A percentile compares a stretch with the other conserved stretches of the same genome.
phyloP scores from a whole-genome alignment of 2,797 vertebrate genomes.

The Yasuhikotakia modesta region DNA sequence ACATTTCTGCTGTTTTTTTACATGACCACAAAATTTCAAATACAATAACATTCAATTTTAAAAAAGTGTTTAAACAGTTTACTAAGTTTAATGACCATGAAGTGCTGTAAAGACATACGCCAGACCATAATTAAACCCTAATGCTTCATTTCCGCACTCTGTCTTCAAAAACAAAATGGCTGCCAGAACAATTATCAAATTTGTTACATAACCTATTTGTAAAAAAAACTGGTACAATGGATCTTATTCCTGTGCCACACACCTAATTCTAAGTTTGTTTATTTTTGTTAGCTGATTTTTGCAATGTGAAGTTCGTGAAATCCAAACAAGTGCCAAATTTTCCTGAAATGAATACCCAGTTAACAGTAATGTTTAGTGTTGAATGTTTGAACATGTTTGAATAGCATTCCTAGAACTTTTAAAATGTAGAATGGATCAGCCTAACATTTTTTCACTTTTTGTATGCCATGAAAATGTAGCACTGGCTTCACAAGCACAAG shows the following conservation, averaged over 20 bases:
- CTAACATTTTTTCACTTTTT: slow-evolving; percentile 26
- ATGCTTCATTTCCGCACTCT: slow-evolving; percentile 40
- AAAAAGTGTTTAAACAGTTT: slow-evolving; percentile 47
- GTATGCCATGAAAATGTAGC: background rate
- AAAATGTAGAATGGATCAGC: slow-evolving; percentile 20
- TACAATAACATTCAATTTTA: no score
- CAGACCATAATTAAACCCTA: slow-evolving; percentile 46
- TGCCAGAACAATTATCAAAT: slow-evolving; percentile 43
- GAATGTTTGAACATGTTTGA: no score
- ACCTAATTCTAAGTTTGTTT: slow-evolving; percentile 20
- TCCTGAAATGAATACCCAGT: no score
- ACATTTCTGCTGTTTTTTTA: no score
- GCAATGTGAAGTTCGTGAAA: background rate
- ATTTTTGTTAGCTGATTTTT: no score
- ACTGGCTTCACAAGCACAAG: slow-evolving; percentile 23
- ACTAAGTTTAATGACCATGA: slow-evolving; percentile 57
- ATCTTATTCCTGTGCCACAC: slow-evolving; percentile 31
- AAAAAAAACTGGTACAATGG: background rate
- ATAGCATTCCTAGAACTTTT: no score
- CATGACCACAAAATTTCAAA: no score
- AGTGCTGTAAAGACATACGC: slow-evolving; percentile 32
- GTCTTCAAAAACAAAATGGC: slow-evolving; percentile 45
- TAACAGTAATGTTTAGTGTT: no score
- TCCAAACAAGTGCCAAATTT: slow-evolving; percentile 35
- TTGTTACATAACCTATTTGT: slow-evolving; percentile 38